Percentiles rank a stretch among this genome's conserved stretches.
Conservation (phyloP, 2,797 vertebrate genomes). For the Gobionotothen gibberifrons region DNA sequence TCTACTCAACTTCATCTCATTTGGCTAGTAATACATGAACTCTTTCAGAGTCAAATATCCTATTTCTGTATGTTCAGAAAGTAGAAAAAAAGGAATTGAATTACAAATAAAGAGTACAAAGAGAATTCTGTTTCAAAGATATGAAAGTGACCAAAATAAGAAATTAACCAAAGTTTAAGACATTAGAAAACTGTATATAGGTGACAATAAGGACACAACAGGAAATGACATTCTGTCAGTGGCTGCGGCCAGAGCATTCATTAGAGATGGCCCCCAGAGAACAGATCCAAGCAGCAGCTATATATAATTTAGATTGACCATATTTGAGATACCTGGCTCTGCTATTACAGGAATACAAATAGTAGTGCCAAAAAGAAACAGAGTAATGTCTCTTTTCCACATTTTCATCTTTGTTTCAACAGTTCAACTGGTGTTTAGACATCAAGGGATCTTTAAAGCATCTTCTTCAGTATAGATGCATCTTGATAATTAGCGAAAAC, state of each 20-base stretch:
- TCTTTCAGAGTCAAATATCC: slow-evolving; percentile 1
- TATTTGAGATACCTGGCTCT: slow-evolving; percentile 10
- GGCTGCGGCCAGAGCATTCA: slow-evolving; percentile 22
- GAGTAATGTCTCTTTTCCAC: neutral
- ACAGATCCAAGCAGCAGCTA: slow-evolving; percentile 26
- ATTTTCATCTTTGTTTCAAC: slow-evolving; percentile 17
- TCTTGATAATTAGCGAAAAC: neutral
- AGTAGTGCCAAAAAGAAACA: slow-evolving; percentile 14
- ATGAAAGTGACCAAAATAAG: neutral
- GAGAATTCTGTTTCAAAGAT: neutral
- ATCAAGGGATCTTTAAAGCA: neutral
- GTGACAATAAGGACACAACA: slow-evolving; percentile 4
- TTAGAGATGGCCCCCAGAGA: slow-evolving; percentile 12
- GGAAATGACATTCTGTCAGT: slow-evolving; percentile 2
- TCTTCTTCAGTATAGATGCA: slow-evolving; percentile 9
- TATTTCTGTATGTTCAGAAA: slow-evolving; percentile 16
- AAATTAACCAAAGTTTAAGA: neutral
- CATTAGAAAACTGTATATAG: neutral
- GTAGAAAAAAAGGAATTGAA: neutral
- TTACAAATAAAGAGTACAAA: neutral
- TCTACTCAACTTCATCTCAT: slow-evolving; percentile 4
- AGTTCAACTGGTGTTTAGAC: neutral
- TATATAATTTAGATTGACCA: slow-evolving; percentile 29
- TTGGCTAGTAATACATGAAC: neutral
- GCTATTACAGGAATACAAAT: neutral